These are phyloP conservation scores for Planococcus citri DNA, from an alignment of 1,140 invertebrate species.

Conservation along the genomic window DNA sequence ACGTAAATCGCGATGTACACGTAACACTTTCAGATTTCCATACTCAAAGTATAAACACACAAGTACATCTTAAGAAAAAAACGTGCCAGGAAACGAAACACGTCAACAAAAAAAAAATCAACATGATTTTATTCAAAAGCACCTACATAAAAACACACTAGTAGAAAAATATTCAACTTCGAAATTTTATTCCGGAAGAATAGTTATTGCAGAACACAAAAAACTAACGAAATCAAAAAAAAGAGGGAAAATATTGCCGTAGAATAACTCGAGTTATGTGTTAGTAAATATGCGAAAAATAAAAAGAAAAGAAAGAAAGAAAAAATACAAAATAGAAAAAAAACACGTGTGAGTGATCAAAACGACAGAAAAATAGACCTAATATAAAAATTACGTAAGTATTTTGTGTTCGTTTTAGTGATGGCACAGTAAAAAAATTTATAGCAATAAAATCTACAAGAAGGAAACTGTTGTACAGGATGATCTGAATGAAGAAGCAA, in stretches of 20 bases:
- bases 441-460: slow-evolving; percentile 2
- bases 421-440: neutral
- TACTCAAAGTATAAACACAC: neutral
- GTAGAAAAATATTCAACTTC: neutral
- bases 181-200: neutral
- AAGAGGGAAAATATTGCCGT: neutral
- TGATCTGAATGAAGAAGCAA: slow-evolving; percentile 13
- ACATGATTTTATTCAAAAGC: neutral
- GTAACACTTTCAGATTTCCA: neutral
- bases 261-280: neutral
- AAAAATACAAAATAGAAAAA: neutral
- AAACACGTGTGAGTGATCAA: neutral
- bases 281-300: neutral
- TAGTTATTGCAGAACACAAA: neutral
- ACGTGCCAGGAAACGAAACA: neutral
- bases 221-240: neutral
- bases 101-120: neutral
- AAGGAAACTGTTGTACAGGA: neutral
- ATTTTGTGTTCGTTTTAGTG: slow-evolving; percentile 9
- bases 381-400: neutral
- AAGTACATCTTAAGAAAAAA: neutral
- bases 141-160: neutral
- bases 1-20: neutral
- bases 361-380: slow-evolving; percentile 1
- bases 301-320: neutral